Base-by-base conservation (phyloP, 2,797 vertebrate species). In the Chaetodon trifasciatus region DNA sequence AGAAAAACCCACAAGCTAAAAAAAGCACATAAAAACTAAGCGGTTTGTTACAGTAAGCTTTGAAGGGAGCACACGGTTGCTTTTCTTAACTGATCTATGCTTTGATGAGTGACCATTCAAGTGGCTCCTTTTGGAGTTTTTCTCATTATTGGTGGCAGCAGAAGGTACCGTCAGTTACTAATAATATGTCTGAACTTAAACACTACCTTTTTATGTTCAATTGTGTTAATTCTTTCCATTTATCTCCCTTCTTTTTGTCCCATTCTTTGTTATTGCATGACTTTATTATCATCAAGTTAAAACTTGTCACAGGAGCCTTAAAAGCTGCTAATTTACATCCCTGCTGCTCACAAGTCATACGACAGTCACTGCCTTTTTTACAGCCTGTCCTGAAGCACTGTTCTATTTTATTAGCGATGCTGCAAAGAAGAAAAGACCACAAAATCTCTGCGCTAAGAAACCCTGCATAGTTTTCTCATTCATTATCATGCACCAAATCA, bases 401-500 rank as follows among this genome's bases (percentile, higher is more conserved):
- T 58, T 83, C 78, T 39, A 78, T 83, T 82, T 66, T 61, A 79
- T 74, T 68, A 80, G 75, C 13, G 1, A 64, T 56, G 53, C 75
- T 50, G 24, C 69, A 73, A 77, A 50, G 28, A 66, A 69, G 75
- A 75, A 68, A 49, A 61, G n/a, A 67, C 7, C 42, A 13, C 32
- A 63, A 85, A 67, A 69, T 77, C 70, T 56, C 42, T 75, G 53
- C 86, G 64, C 61, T 40, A 32, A 88, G 71, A 86, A 86, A 72
- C 58, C 46, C 74, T 72, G 15, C n/a, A 56, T 72, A 83, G 67
- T 78, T 83, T 84, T 82, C 69, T 84, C 78, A 79, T 73, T 82
- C 85, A 90, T 91, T 88, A 87, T 68, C 74, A n/a, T 7, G 56
- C 50, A 73, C 53, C 13, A 74, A 79, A 88, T 88, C 23, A 49